These are phyloP conservation scores for Sminthurides bifidus DNA, from an alignment of 1,140 invertebrate species.

Conservation along the genomic window DNA sequence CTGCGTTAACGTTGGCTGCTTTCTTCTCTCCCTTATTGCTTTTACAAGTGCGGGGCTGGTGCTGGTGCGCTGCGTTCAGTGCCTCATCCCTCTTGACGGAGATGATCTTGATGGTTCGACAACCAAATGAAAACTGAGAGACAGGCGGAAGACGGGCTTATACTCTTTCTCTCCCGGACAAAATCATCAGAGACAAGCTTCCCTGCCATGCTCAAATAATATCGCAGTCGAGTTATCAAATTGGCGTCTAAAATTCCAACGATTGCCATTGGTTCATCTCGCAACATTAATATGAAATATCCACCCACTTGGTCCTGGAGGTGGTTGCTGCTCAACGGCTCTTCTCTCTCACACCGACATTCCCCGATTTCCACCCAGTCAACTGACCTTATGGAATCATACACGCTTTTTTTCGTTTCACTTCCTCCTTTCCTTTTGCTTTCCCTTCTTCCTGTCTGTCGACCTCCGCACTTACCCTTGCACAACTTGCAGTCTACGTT, in stretches of 20 bases:
- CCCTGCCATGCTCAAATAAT: slow-evolving; percentile 15
- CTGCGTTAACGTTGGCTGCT: too few relatives aligned
- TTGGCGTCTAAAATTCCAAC: slow-evolving; percentile 17
- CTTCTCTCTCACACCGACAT: background rate
- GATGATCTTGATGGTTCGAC: slow-evolving; percentile 10
- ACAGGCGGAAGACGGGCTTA: slow-evolving; percentile 1
- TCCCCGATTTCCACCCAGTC: slow-evolving; percentile 18
- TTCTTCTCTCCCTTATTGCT: too few relatives aligned
- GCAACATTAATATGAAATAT: slow-evolving; percentile 17
- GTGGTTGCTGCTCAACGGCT: background rate
- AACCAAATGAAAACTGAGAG: slow-evolving; percentile 9
- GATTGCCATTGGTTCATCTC: slow-evolving; percentile 14
- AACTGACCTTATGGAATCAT: too few relatives aligned
- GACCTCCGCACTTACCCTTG: too few relatives aligned
- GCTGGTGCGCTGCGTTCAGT: too few relatives aligned
- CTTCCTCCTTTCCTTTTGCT: too few relatives aligned
- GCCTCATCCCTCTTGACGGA: too few relatives aligned
- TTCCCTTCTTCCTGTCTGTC: too few relatives aligned
- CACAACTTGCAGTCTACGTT: too few relatives aligned
- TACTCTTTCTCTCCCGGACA: background rate
- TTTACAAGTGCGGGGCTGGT: too few relatives aligned
- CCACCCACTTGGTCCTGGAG: slow-evolving; percentile 5
- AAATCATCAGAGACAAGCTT: slow-evolving; percentile 5
- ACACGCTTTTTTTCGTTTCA: too few relatives aligned
- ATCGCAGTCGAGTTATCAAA: slow-evolving; percentile 11